Percentiles rank a stretch among this genome's conserved stretches.
Conservation (phyloP, 2,888 invertebrate species). For the Poecilus cupreus region DNA sequence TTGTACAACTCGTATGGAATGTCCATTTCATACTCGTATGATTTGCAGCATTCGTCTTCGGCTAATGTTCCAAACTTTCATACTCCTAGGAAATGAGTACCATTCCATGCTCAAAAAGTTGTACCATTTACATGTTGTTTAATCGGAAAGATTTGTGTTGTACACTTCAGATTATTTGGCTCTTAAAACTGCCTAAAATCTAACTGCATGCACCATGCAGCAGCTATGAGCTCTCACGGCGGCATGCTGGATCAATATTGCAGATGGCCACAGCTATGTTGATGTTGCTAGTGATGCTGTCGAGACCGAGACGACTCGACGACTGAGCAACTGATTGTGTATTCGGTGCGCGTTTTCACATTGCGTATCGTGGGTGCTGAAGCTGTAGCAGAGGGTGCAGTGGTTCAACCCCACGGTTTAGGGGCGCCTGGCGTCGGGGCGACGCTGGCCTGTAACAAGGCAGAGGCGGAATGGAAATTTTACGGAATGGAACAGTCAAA, state of each 20-base stretch:
- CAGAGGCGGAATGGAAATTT: background rate
- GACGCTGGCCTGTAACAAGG: background rate
- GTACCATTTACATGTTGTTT: too few relatives aligned
- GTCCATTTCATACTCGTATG: too few relatives aligned
- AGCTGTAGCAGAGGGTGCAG: too few relatives aligned
- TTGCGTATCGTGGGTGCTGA: background rate
- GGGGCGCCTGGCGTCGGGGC: background rate
- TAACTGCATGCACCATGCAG: background rate
- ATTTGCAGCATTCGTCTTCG: too few relatives aligned
- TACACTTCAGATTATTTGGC: too few relatives aligned
- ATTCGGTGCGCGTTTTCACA: background rate
- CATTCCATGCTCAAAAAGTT: too few relatives aligned
- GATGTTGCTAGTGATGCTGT: background rate
- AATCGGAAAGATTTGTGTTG: too few relatives aligned
- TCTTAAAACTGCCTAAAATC: background rate
- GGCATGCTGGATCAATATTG: background rate
- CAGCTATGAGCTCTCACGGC: background rate
- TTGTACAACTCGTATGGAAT: too few relatives aligned
- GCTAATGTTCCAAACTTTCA: too few relatives aligned
- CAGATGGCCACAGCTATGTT: background rate
- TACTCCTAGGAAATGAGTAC: too few relatives aligned
- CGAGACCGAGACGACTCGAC: background rate
- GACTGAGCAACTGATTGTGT: background rate
- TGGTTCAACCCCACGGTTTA: background rate
- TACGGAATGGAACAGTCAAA: too few relatives aligned